Base-by-base conservation (phyloP, 2,113 vertebrate genomes). In the Chaetorhynchus papuensis region DNA sequence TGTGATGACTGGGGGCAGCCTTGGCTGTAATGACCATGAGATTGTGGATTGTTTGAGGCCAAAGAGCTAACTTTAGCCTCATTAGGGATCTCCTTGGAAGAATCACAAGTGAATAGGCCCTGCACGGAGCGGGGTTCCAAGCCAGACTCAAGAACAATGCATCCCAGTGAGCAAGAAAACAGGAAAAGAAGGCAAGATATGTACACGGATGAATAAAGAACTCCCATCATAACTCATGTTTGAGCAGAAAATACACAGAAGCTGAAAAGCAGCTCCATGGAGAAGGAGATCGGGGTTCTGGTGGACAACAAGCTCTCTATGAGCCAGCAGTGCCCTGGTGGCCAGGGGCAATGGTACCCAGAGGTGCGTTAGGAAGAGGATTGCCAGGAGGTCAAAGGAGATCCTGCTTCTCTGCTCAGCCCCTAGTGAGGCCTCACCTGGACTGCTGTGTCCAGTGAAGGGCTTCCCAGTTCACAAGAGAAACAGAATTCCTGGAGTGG, bases 41-140 rank as follows among this genome's bases (percentile, higher is more conserved):
- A 53, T 0, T 53, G 45, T 68, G 61, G 24, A 37, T 37, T 68
- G 11, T 37, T 68, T 50, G 26, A 59, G 31, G 31, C 21, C 37
- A 31, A 59, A 59, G 39, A 53, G 13, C 7, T 68, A 13, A 39
- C 7, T 53, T 75, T 8, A 66, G 24, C 21, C 13, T 45, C 4
- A 7, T 45, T 20, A 45, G 16, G 20, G 45, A 75, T 45, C 13
- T 66, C 28, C 15, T 39, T 68, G 45, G 60, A 45, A 75, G 45
- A 66, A 18, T 19, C 11, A 16, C 24, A 39, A 45, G 16, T 39
- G 23, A 59, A 59, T 3, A 66, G 4, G 23, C 13, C 6, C 10
- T 30, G 13, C 16, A 52, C 9, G 6, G 13, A 45, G 6, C 2
- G 4, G 4, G 0, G 2, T 11, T 60, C 6, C 45, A 44, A 59